Evolutionary conservation across 1,140 invertebrate genomes (phyloP).

Genomic region (Drosophila sp.): DNA sequence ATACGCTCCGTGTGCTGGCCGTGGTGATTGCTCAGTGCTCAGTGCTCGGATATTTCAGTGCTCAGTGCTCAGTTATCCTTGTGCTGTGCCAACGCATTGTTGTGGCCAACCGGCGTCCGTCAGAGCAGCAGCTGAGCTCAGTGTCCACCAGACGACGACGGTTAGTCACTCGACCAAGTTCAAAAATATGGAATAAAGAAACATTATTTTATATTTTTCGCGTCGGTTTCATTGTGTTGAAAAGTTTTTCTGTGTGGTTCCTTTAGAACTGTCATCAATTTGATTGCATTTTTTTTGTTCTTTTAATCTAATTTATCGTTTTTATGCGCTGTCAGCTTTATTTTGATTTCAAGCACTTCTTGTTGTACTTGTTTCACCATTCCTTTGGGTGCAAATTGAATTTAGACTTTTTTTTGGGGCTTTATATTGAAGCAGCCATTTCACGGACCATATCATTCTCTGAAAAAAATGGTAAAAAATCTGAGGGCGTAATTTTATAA

Average conservation of each 20-base stretch:
- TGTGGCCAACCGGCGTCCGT: constrained; percentile 58
- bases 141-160: constrained; percentile 37
- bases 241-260: constrained; percentile 8
- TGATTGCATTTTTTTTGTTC: constrained; percentile 33
- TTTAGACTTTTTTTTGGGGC: constrained; percentile 49
- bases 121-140: constrained; percentile 16
- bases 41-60: constrained; percentile 6
- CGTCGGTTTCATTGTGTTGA: neutral
- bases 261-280: constrained; percentile 15
- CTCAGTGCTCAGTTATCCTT: constrained; percentile 71
- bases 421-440: constrained; percentile 12
- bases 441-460: constrained; percentile 39
- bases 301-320: constrained; percentile 41
- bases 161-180: constrained; percentile 55
- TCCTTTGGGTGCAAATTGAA: constrained; percentile 63
- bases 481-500: constrained; percentile 53
- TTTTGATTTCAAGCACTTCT: constrained; percentile 65
- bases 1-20: constrained; percentile 70
- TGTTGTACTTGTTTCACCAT: constrained; percentile 20
- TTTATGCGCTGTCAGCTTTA: constrained; percentile 36
- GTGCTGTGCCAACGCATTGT: constrained; percentile 76
- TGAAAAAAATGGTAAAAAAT: neutral
- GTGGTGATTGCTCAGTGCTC: constrained; percentile 9
- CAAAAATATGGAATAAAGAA: constrained; percentile 18
- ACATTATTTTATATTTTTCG: constrained; percentile 14